phyloP scores from a whole-genome alignment of 2,797 vertebrate species.

The Apogon talboti region DNA sequence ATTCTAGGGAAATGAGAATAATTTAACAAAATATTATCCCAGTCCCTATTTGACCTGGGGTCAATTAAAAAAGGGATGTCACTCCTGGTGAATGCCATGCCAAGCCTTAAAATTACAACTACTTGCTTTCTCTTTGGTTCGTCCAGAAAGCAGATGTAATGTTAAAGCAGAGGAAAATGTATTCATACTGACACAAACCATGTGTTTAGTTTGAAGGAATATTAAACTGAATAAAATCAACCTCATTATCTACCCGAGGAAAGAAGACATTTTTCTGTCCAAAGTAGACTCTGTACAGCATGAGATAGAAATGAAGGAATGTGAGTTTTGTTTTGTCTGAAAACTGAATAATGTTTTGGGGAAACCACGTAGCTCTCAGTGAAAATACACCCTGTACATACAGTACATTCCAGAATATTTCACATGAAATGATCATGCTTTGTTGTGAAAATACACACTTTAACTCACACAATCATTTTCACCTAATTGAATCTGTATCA shows the following conservation, averaged over 20 bases:
- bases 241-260: slow-evolving; percentile 59
- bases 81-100: slow-evolving; percentile 56
- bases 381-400: slow-evolving; percentile 36
- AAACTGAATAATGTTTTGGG: slow-evolving; percentile 28
- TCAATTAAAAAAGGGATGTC: slow-evolving; percentile 84
- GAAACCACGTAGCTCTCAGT: slow-evolving; percentile 36
- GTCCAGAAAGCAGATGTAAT: slow-evolving; percentile 62
- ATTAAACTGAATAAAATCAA: slow-evolving; percentile 73
- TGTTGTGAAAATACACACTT: slow-evolving; percentile 23
- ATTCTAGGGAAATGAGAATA: slow-evolving; percentile 83
- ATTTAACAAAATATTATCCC: slow-evolving; percentile 87
- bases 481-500: slow-evolving; percentile 39
- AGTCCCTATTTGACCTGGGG: slow-evolving; percentile 80
- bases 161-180: slow-evolving; percentile 62
- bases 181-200: slow-evolving; percentile 62
- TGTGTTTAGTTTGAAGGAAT: slow-evolving; percentile 71
- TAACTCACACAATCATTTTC: slow-evolving; percentile 10
- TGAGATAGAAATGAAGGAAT: slow-evolving; percentile 54
- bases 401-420: slow-evolving; percentile 2
- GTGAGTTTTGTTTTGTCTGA: slow-evolving; percentile 59
- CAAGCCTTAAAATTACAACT: slow-evolving; percentile 64
- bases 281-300: slow-evolving; percentile 33
- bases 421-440: slow-evolving; percentile 18
- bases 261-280: slow-evolving; percentile 42
- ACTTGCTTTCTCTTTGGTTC: slow-evolving; percentile 59